Conservation (phyloP, 2,113 vertebrate genomes). For the Sphyrna mokarran region DNA sequence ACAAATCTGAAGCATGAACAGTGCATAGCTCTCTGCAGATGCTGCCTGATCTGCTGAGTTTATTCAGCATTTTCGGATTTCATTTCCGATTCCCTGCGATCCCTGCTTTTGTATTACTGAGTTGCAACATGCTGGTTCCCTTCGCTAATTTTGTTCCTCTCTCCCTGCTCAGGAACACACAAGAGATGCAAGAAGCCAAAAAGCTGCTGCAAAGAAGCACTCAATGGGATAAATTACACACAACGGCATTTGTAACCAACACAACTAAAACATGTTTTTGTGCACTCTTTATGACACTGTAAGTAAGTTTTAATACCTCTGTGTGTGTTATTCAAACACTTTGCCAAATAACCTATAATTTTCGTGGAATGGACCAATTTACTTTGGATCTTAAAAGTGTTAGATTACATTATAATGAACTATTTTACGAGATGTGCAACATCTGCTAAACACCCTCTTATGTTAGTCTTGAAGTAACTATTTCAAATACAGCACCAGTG, state of each 20-base stretch:
- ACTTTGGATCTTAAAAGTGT: constrained; percentile 12
- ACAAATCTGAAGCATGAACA: background rate
- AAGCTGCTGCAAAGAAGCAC: background rate
- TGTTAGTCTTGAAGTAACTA: constrained; percentile 9
- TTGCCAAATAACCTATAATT: constrained; percentile 26
- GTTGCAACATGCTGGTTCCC: background rate
- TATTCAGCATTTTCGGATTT: background rate
- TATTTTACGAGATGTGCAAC: constrained; percentile 17
- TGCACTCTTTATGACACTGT: background rate
- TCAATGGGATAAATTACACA: background rate
- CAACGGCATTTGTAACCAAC: background rate
- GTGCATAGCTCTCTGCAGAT: background rate
- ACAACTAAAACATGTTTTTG: constrained; percentile 1
- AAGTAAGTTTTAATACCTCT: constrained; percentile 23
- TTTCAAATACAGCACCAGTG: constrained; percentile 5
- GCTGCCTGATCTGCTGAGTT: too few species aligned
- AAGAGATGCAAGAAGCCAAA: background rate
- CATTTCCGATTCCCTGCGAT: background rate
- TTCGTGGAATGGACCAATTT: constrained; percentile 18
- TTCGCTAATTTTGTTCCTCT: background rate
- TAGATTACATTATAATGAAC: constrained; percentile 18
- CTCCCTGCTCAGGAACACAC: background rate
- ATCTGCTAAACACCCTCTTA: constrained; percentile 11
- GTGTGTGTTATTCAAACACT: background rate
- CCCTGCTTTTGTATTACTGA: background rate